Evolutionary conservation across 2,888 invertebrate species (phyloP).

Genomic region (Rugalucina vietnamica): DNA sequence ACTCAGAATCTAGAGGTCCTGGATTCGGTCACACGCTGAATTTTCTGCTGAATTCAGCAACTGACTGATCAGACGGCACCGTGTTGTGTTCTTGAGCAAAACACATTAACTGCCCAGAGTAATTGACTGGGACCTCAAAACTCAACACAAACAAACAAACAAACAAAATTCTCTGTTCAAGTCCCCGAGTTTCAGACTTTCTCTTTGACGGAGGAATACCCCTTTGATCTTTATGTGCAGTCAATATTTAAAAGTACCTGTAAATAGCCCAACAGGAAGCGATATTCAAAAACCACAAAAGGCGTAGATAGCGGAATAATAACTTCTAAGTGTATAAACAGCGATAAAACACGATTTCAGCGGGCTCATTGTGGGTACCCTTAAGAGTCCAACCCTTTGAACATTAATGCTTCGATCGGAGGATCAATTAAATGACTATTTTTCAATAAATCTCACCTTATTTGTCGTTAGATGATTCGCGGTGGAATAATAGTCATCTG

Average conservation of each 20-base stretch:
- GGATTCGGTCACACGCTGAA: too few relatives aligned
- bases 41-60: too few relatives aligned
- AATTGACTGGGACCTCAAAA: too few relatives aligned
- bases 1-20: too few relatives aligned
- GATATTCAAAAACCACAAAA: conserved; percentile 6
- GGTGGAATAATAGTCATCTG: conserved; percentile 50
- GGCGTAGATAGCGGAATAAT: background rate
- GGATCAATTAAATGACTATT: conserved; percentile 62
- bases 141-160: too few relatives aligned
- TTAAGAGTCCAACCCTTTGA: conserved; percentile 51
- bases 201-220: too few relatives aligned
- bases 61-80: too few relatives aligned
- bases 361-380: conserved; percentile 3
- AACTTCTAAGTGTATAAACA: conserved; percentile 9
- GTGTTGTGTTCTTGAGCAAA: too few relatives aligned
- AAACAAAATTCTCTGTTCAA: too few relatives aligned
- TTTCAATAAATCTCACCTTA: conserved; percentile 59
- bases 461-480: conserved; percentile 53
- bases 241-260: background rate
- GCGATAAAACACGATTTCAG: conserved; percentile 6
- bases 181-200: too few relatives aligned
- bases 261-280: conserved; percentile 1
- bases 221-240: too few relatives aligned
- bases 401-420: conserved; percentile 31
- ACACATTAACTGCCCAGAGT: too few relatives aligned